phyloP scores from a whole-genome alignment of 2,113 vertebrate species.

The Xiphias gladius region DNA sequence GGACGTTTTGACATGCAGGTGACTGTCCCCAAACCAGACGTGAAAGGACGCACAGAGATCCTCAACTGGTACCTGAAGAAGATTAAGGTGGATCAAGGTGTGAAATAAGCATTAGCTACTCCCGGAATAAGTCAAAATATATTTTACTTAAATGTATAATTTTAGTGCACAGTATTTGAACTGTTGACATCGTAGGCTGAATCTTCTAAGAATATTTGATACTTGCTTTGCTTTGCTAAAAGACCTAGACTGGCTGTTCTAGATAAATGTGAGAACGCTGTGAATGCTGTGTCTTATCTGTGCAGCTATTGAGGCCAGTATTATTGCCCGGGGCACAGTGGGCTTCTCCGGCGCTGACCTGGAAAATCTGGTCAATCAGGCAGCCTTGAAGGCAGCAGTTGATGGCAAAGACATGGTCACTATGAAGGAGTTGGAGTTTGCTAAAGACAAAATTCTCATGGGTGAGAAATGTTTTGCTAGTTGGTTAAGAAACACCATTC shows the following conservation, averaged over 20 bases:
- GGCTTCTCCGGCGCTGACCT: conserved; percentile 98
- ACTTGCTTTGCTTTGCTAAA: not conserved
- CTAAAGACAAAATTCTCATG: conserved; percentile 99
- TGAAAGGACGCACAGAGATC: conserved; percentile 97
- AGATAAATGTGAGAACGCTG: not conserved
- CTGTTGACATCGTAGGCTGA: not conserved
- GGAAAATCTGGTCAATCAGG: conserved; percentile 98
- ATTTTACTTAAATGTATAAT: not conserved
- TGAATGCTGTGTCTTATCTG: not conserved
- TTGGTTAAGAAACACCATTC: not conserved
- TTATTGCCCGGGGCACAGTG: conserved; percentile 97
- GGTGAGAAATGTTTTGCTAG: conserved; percentile 78
- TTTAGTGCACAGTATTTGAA: not conserved
- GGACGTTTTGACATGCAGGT: conserved; percentile 99
- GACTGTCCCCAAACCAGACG: conserved; percentile 96
- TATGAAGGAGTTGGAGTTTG: conserved; percentile 96
- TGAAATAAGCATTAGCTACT: conserved; percentile 35
- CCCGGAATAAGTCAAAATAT: not conserved
- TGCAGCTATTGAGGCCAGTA: conserved; percentile 88
- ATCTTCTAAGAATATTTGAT: not conserved
- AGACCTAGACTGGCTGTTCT: not conserved
- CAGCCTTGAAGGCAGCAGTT: conserved; percentile 96
- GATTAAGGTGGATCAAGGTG: conserved; percentile 96
- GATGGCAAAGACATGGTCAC: conserved; percentile 98
- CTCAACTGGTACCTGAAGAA: conserved; percentile 98